These are phyloP conservation scores for Noctua janthe DNA, from an alignment of 2,888 invertebrate genomes.

Conservation along the genomic window DNA sequence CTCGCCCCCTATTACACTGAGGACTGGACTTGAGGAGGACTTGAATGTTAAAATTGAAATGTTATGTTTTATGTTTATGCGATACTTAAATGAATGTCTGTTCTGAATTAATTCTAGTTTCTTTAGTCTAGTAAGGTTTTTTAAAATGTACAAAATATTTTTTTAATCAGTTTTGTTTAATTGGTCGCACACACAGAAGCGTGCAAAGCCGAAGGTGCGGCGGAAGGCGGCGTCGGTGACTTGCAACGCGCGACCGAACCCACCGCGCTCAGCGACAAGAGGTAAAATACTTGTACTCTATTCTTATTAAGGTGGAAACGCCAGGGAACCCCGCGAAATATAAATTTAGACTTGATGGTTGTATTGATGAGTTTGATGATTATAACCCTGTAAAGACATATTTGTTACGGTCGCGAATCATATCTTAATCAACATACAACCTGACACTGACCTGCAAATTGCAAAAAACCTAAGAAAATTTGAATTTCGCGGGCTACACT, in stretches of 20 bases:
- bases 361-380: too few species aligned
- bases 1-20: neutral
- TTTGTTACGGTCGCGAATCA: too few species aligned
- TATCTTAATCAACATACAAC: too few species aligned
- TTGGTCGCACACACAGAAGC: slow-evolving; percentile 68
- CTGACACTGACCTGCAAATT: too few species aligned
- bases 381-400: too few species aligned
- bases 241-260: slow-evolving; percentile 70
- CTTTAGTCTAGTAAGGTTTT: neutral
- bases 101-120: neutral
- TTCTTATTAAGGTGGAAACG: neutral
- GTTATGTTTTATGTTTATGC: neutral
- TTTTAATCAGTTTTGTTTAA: neutral
- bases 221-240: slow-evolving; percentile 72
- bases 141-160: neutral
- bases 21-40: neutral
- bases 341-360: too few species aligned
- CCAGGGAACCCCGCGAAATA: too few species aligned
- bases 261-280: slow-evolving; percentile 69
- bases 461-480: too few species aligned
- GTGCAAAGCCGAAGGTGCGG: slow-evolving; percentile 76
- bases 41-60: neutral
- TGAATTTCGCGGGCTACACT: too few species aligned
- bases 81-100: neutral
- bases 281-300: slow-evolving; percentile 58